phyloP scores from a whole-genome alignment of 1,140 invertebrate species.

The Branchinecta lynchi region DNA sequence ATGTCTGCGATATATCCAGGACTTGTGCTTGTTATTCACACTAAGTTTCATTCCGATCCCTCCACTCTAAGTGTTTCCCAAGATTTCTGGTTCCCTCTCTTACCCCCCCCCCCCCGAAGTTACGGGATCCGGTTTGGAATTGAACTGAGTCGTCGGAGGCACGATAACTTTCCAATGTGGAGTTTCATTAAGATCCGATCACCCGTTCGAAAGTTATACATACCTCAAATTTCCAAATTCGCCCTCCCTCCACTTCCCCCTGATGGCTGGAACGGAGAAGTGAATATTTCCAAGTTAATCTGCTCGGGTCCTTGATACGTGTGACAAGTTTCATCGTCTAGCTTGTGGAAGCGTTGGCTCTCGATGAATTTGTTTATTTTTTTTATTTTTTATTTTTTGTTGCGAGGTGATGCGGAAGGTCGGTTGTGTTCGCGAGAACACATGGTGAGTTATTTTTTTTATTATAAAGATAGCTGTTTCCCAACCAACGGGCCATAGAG shows the following conservation, averaged over 20 bases:
- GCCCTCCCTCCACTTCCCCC: background rate
- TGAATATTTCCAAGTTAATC: background rate
- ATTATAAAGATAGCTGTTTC: too few species aligned
- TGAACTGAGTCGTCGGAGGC: background rate
- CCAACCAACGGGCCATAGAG: too few species aligned
- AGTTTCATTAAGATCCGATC: slow-evolving; percentile 10
- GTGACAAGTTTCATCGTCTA: background rate
- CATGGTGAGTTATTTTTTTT: too few species aligned
- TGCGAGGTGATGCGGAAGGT: too few species aligned
- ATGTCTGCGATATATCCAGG: background rate
- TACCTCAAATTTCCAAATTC: background rate
- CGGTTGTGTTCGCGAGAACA: too few species aligned
- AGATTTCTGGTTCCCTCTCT: slow-evolving; percentile 4
- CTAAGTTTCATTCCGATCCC: slow-evolving; percentile 8
- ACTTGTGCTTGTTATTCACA: slow-evolving; percentile 1
- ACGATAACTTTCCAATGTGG: background rate
- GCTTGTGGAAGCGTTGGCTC: too few species aligned
- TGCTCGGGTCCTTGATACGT: background rate
- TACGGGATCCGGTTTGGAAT: background rate
- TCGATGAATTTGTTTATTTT: too few species aligned
- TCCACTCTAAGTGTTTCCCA: slow-evolving; percentile 9
- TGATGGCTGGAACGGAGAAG: background rate
- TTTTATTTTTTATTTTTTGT: too few species aligned
- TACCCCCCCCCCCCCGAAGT: background rate
- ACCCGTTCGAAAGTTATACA: background rate